Conservation (phyloP, 1,140 invertebrate genomes). For the Ostrea edulis region DNA sequence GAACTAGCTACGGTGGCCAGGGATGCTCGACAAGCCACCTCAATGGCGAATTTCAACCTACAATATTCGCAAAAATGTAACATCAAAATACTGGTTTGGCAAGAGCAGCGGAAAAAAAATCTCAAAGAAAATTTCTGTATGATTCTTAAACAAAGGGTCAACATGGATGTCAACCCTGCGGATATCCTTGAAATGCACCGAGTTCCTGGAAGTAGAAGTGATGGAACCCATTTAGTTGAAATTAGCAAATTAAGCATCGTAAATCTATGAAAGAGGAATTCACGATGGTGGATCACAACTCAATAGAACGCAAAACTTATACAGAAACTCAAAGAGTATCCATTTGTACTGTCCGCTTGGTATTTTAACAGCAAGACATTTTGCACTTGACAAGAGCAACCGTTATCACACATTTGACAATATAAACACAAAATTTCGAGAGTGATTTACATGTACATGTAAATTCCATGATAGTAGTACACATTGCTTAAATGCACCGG, state of each 20-base stretch:
- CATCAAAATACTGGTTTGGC: background rate
- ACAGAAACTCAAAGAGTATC: background rate
- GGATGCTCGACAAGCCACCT: background rate
- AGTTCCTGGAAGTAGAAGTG: background rate
- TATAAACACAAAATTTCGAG: too few species aligned
- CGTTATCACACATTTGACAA: background rate
- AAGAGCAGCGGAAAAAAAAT: background rate
- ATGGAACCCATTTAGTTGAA: background rate
- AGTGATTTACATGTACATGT: too few species aligned
- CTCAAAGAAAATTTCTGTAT: background rate
- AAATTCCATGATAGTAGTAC: too few species aligned
- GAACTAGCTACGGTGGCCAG: too few species aligned
- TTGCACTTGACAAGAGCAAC: background rate
- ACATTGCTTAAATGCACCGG: too few species aligned
- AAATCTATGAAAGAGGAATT: too few species aligned
- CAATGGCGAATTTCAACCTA: background rate
- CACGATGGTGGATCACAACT: background rate
- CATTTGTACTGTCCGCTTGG: background rate
- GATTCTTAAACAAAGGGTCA: background rate
- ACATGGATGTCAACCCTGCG: background rate
- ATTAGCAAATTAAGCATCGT: background rate
- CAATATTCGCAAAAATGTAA: constrained; percentile 10
- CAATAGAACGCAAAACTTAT: background rate
- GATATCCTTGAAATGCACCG: background rate
- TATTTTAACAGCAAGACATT: constrained; percentile 10